Conservation (phyloP, 2,888 invertebrate genomes). For the Drosophila merina region DNA sequence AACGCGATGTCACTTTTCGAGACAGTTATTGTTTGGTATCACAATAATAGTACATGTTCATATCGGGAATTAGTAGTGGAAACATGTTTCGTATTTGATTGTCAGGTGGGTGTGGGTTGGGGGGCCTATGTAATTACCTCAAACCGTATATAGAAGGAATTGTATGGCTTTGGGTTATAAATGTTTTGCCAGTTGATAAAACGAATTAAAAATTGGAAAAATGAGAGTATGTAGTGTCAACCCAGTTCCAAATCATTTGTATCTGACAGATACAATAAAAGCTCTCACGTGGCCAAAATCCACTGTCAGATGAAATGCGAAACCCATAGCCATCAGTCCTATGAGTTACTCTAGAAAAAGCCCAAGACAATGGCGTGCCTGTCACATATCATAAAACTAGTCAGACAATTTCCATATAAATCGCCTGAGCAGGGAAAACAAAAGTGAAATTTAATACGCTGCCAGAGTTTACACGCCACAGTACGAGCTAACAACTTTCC, state of each 20-base stretch:
- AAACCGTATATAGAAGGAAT: background rate
- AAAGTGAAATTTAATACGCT: conserved; percentile 70
- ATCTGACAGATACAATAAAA: conserved; percentile 27
- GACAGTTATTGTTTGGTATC: conserved; percentile 33
- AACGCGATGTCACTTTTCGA: conserved; percentile 19
- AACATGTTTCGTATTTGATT: conserved; percentile 66
- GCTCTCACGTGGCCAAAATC: conserved; percentile 50
- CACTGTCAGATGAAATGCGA: conserved; percentile 42
- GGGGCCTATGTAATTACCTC: conserved; percentile 56
- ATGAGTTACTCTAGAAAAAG: conserved; percentile 14
- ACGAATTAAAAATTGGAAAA: background rate
- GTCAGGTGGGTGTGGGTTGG: conserved; percentile 52
- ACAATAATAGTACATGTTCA: conserved; percentile 30
- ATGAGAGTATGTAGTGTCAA: background rate
- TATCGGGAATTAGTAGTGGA: conserved; percentile 43
- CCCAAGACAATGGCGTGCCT: conserved; percentile 50
- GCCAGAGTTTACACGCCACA: conserved; percentile 65
- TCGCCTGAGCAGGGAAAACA: conserved; percentile 38
- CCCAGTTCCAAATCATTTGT: conserved; percentile 25
- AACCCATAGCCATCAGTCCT: conserved; percentile 32
- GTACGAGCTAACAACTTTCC: conserved; percentile 33
- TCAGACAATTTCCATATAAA: conserved; percentile 50
- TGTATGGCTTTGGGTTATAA: background rate
- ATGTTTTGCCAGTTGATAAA: background rate
- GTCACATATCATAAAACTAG: conserved; percentile 43